Evolutionary conservation across 2,797 vertebrate genomes (phyloP), one percentile per base, ranked within the genome.

Genomic region (Sebastes matsubarae): DNA sequence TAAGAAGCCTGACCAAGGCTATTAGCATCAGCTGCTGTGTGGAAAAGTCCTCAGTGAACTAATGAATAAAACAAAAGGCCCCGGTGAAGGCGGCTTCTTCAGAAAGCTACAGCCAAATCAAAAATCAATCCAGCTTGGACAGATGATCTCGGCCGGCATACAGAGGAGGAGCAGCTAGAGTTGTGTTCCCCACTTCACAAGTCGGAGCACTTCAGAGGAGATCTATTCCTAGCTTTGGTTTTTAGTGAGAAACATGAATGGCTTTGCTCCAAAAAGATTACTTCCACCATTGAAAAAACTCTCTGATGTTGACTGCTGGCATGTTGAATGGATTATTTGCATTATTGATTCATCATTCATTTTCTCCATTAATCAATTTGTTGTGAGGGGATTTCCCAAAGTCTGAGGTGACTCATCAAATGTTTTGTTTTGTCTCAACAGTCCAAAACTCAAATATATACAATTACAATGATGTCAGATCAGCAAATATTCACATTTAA

Each of bases 1-100:
- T 86, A 84, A 88, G 91, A 88, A 84, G 84, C 77, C 89, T 88
- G 90, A 91, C 89, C 68, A 1, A 82, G 63, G 81, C 89, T 24
- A 93, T 94, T 90, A 93, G 88, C 85, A 79, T 90, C 86, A 79
- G 68, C 79, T 66, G n/a, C 85, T 68, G 73, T 72, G 79, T 73
- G 82, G 75, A 79, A 83, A 79, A 77, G 81, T 77, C 80, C 64
- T 52, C 46, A 87, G 87, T 69, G 80, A 87, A 72, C 55, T 83
- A 67, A 91, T 93, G 85, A 90, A 93, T 93, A 89, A 92, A 90
- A 91, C 88, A 89, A 89, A 81, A 92, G 84, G 77, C 61, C 32
- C 18, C 1, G 36, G 8, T 54, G 2, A 59, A 54, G 64, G 84
- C 75, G 7, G 70, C 77, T 18, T 58, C 87, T 82, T 85, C 76